Conservation (phyloP, 2,888 invertebrate species). For the Stegophylla sp. region DNA sequence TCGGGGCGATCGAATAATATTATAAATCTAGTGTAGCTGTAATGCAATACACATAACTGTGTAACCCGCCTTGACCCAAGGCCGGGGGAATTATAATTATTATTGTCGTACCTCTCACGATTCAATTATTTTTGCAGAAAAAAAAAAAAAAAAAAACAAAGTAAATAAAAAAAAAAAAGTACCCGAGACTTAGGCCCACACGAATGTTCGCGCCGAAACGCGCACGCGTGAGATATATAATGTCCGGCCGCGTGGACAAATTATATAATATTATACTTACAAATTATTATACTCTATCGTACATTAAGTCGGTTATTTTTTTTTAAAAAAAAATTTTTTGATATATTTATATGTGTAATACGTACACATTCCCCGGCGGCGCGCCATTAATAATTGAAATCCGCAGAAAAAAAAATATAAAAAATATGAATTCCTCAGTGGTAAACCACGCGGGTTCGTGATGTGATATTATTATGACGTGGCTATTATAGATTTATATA, state of each 20-base stretch:
- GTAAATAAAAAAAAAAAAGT: no score
- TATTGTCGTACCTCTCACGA: slow-evolving; percentile 30
- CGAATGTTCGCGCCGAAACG: background rate
- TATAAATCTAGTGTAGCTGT: slow-evolving; percentile 50
- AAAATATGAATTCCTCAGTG: slow-evolving; percentile 4
- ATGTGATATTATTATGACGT: no score
- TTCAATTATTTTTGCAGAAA: slow-evolving; percentile 49
- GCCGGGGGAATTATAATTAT: slow-evolving; percentile 45
- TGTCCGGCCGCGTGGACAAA: no score
- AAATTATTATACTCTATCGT: no score
- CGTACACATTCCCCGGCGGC: background rate
- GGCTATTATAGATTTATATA: no score
- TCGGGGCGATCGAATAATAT: slow-evolving; percentile 49
- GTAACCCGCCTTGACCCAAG: slow-evolving; percentile 56
- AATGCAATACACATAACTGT: slow-evolving; percentile 49
- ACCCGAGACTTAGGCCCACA: background rate
- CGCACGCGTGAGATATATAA: no score
- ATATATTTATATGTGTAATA: no score
- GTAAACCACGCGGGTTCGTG: slow-evolving; percentile 54
- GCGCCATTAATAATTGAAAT: slow-evolving; percentile 21
- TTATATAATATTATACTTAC: no score
- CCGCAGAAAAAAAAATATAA: no score
- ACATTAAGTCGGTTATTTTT: background rate
- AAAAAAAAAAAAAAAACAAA: background rate
- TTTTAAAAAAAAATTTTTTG: background rate